phyloP scores from a whole-genome alignment of 2,888 invertebrate genomes.

The Onthophagus sagittarius region DNA sequence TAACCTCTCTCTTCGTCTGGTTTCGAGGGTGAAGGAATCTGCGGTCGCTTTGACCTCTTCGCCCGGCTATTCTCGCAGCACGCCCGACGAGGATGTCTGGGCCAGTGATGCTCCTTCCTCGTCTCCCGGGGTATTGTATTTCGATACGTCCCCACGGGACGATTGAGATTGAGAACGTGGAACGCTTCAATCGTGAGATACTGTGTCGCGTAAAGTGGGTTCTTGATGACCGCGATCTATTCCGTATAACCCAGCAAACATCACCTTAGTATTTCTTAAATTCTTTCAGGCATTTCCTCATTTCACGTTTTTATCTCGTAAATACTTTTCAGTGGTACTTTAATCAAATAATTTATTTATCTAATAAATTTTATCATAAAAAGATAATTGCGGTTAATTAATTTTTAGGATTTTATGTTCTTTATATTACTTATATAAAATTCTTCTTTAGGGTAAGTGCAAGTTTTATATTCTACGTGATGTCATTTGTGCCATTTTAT shows the following conservation, averaged over 20 bases:
- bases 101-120: neutral
- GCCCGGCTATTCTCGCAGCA: neutral
- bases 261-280: too few species aligned
- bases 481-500: too few species aligned
- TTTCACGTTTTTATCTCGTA: too few species aligned
- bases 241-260: neutral
- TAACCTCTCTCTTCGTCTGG: slow-evolving; percentile 4
- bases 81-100: slow-evolving; percentile 8
- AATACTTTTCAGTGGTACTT: too few species aligned
- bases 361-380: too few species aligned
- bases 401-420: too few species aligned
- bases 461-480: too few species aligned
- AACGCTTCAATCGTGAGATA: neutral
- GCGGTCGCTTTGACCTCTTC: slow-evolving; percentile 4
- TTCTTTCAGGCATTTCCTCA: too few species aligned
- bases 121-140: neutral
- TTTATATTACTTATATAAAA: too few species aligned
- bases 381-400: too few species aligned
- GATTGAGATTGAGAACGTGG: neutral
- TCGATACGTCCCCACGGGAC: neutral
- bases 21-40: neutral
- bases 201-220: neutral
- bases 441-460: too few species aligned
- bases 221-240: neutral
- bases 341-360: too few species aligned